phyloP scores from a whole-genome alignment of 2,113 vertebrate genomes.

The Phalacrocorax aristotelis region DNA sequence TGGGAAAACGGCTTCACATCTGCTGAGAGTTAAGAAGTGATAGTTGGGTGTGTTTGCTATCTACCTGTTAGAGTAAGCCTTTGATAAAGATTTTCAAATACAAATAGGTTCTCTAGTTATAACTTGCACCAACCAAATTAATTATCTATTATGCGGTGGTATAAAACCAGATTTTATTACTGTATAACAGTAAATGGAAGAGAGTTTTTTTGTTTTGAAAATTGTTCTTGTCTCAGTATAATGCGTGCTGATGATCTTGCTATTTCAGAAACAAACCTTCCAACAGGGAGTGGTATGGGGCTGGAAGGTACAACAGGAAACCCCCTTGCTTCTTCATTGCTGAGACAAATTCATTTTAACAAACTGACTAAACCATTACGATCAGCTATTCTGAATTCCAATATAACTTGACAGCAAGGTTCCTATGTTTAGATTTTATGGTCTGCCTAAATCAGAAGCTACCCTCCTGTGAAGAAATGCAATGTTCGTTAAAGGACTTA shows the following conservation, averaged over 20 bases:
- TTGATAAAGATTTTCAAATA: not conserved
- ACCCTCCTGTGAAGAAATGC: not conserved
- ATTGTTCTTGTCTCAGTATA: not conserved
- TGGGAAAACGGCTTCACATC: not conserved
- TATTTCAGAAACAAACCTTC: not conserved
- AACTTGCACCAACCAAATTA: rapidly evolving
- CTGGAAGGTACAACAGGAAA: not conserved
- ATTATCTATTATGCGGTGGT: not conserved
- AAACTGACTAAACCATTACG: conserved; percentile 5
- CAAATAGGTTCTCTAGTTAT: not conserved
- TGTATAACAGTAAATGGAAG: not conserved
- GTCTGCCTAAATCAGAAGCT: not conserved
- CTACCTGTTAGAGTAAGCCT: not conserved
- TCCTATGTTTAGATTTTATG: not conserved
- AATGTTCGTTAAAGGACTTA: not conserved
- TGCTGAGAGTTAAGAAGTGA: not conserved
- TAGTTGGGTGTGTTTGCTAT: not conserved
- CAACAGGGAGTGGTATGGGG: not conserved
- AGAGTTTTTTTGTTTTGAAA: not conserved
- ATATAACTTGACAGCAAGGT: not conserved
- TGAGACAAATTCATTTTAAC: conserved; percentile 4
- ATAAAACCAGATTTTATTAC: not conserved
- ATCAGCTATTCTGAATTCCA: not conserved
- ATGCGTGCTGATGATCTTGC: not conserved
- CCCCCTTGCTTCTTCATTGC: not conserved